These are phyloP conservation scores for Hystrix cristata DNA, from an alignment of 2,113 vertebrate species.

Conservation along the genomic window DNA sequence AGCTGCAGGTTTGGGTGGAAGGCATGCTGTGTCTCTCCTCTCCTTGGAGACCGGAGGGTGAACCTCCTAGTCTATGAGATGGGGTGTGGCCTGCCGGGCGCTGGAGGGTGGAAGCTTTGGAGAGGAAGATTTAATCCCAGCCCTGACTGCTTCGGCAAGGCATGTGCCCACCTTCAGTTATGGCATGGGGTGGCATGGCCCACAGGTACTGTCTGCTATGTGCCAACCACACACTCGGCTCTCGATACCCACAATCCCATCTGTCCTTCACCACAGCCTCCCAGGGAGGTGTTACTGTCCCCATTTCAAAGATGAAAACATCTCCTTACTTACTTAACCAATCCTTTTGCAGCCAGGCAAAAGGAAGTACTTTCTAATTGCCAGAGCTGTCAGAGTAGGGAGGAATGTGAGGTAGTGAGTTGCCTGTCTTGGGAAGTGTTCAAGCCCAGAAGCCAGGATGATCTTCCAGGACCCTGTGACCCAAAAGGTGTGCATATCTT, in stretches of 20 bases:
- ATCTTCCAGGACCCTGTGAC: neutral
- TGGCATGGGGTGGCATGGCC: rapidly evolving
- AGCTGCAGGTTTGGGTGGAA: rapidly evolving
- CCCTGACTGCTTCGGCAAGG: neutral
- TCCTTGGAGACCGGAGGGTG: neutral
- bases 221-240: neutral
- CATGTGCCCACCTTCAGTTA: rapidly evolving
- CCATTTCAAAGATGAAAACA: neutral
- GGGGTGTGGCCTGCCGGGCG: neutral
- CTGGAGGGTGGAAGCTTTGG: neutral
- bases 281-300: neutral
- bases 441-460: neutral
- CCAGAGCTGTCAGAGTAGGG: neutral
- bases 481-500: neutral
- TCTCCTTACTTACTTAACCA: no score
- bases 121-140: neutral
- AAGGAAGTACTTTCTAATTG: slow-evolving; percentile 2
- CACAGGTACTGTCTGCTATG: rapidly evolving
- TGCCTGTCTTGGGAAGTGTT: neutral
- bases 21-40: neutral
- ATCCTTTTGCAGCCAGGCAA: neutral
- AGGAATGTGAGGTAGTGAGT: neutral
- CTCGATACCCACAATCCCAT: neutral
- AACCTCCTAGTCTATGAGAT: neutral
- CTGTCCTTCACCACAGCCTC: neutral